Base-by-base conservation (phyloP, 2,888 invertebrate genomes). In the Tineola bisselliella region DNA sequence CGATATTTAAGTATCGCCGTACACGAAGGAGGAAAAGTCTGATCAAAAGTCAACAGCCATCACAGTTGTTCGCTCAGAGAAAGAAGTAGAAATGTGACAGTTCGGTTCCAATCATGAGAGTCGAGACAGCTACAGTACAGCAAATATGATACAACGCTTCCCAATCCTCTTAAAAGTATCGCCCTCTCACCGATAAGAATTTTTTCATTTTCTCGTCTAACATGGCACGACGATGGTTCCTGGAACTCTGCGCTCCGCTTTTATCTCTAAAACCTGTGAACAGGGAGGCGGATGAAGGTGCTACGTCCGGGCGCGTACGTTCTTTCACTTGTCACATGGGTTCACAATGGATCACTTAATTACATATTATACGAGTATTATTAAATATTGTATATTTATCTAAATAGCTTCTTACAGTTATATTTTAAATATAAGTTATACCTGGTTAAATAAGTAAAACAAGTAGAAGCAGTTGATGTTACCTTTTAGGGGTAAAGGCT, bases 151-250 rank as follows among this genome's bases (percentile, higher is more conserved):
- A 83, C 80, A 81, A 79, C 79, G 79, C 77, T 71, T 75, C 78
- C 77, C 73, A 71, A 70, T 33, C 58, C 15, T 12, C 44, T 18
- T 48, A 52, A 13, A 72, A 74, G 76, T 74, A 68, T 73, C 77
- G 76, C 74, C 78, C 76, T 82, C 90, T 90, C 93, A 96, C 96
- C 94, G 94, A 94, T 89, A 95, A 89, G 88, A 95, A 96, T 86
- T 94, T 95, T 92, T 95, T 93, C 89, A 95, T 95, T 91, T 95
- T 94, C 88, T 95, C 94, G 84, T 94, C 94, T 88, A 95, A 91
- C 84, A 94, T 93, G 86, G 94, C 94, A 82, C 93, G 93, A 74
- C 93, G 92, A 90, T 93, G 93, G 84, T 91, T 90, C 81, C 90
- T 90, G 83, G 93, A 92, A 78, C 90, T 80, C 71, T 80, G 83